These are phyloP conservation scores for Promerops cafer DNA, from an alignment of 2,113 vertebrate genomes.

Conservation along the genomic window DNA sequence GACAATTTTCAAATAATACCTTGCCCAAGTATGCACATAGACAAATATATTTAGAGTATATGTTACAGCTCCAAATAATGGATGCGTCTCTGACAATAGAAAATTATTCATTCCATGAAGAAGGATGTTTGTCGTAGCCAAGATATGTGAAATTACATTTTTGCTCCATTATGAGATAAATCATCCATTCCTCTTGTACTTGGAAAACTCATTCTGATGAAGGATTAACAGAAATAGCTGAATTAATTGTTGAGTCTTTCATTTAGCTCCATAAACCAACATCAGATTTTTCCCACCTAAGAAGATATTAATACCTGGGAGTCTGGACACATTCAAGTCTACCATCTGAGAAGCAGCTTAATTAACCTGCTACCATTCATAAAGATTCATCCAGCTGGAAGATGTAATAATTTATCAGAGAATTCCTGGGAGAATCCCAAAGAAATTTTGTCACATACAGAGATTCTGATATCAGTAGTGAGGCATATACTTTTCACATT, in stretches of 20 bases:
- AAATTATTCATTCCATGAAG: not conserved
- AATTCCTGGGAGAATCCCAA: not conserved
- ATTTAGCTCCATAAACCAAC: not conserved
- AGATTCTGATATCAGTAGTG: not conserved
- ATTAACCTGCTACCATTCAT: not conserved
- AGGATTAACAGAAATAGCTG: not conserved
- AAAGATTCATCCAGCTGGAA: not conserved
- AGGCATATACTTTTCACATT: not conserved
- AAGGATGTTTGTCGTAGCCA: not conserved
- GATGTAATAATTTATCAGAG: not conserved
- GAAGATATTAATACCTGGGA: not conserved
- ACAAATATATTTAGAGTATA: not conserved
- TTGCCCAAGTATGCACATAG: not conserved
- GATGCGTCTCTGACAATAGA: not conserved
- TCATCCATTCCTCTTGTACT: not conserved
- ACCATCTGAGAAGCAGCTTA: not conserved
- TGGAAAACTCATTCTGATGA: not conserved
- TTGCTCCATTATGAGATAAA: not conserved
- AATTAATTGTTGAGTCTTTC: not conserved
- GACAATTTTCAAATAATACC: not conserved
- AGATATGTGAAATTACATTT: not conserved
- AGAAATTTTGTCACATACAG: not conserved
- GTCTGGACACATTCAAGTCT: not conserved
- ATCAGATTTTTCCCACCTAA: not conserved
- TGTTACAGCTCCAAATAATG: not conserved